Base-by-base conservation (phyloP, 2,797 vertebrate species). In the Vireo griseus region DNA sequence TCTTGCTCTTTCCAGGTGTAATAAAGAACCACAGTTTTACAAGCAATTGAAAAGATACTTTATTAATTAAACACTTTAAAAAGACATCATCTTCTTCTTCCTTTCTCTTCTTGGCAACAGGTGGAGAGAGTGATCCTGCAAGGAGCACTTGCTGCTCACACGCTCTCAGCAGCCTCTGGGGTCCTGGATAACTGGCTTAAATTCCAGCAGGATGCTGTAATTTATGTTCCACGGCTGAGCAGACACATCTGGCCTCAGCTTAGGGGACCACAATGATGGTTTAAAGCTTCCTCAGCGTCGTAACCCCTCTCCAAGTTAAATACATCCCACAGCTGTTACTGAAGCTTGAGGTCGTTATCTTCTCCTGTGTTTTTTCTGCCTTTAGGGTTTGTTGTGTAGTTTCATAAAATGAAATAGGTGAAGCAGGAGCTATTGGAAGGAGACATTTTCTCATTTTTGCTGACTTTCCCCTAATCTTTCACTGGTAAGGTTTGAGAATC, bases 391-490 rank as follows among this genome's bases (percentile, higher is more conserved):
- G 13, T 86, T 71, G 17, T 71, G 45, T 14, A 51, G 25, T 40
- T 86, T 66, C 39, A 48, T 62, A 61, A 71, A 87, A 55, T 59
- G 22, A 71, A 88, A 29, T 20, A 74, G 7, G 47, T 59, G 61
- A 76, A 73, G 33, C 21, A 57, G 42, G 50, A 77, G 21, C 24
- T 68, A 12, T 37, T 79, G 37, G 37, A 85, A 74, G n/a, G 37
- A 92, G 33, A 21, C 16, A 61, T 90, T 72, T 51, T 79, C 48
- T 79, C 20, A 15, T 76, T 87, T 82, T 84, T 73, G 14, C 40
- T 86, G 75, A 86, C 69, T 68, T 96, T 72, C 39, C 44, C 57
- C 75, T 87, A 62, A 90, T 63, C 55, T 95, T 45, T 96, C 62
- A 54, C 28, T 66, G 45, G 51, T 57, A 17, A 51, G 16, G 26